Conservation (phyloP, 2,113 vertebrate species). For the Lepus timidus region DNA sequence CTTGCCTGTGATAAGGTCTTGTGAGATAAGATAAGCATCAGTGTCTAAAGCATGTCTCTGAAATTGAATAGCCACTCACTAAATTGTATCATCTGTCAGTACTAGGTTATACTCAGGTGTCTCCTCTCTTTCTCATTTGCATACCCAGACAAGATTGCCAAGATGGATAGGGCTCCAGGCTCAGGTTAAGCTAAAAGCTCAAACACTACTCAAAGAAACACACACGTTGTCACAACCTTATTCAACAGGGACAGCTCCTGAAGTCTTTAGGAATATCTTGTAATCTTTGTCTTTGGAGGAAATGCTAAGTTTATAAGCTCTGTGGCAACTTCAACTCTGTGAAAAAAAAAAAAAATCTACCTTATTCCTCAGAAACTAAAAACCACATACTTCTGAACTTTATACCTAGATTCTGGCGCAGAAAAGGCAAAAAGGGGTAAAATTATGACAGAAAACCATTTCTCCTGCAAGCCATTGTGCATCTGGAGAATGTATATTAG, state of each 20-base stretch:
- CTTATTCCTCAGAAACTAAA: conserved; percentile 27
- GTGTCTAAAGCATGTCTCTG: conserved; percentile 67
- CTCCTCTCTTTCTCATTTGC: conserved; percentile 62
- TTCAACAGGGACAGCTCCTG: background rate
- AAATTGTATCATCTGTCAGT: conserved; percentile 50
- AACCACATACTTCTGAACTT: background rate
- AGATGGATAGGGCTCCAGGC: conserved; percentile 17
- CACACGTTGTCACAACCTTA: background rate
- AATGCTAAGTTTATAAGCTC: conserved; percentile 57
- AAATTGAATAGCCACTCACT: conserved; percentile 31
- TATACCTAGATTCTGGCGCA: conserved; percentile 2
- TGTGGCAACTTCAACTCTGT: conserved; percentile 27
- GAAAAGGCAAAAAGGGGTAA: conserved; percentile 29
- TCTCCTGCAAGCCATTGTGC: background rate
- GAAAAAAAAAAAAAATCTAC: conserved; percentile 39
- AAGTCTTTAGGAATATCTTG: conserved; percentile 1
- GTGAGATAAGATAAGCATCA: conserved; percentile 78
- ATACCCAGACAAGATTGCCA: conserved; percentile 58
- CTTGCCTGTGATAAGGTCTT: conserved; percentile 55
- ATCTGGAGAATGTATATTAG: background rate
- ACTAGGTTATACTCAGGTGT: background rate
- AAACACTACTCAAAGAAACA: conserved; percentile 26
- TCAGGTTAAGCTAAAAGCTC: conserved; percentile 60
- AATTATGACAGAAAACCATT: background rate
- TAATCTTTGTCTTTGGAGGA: conserved; percentile 44